Percentiles rank a stretch among this genome's conserved stretches.
Evolutionary conservation across 2,113 vertebrate genomes (phyloP).

Genomic region (Sturnira hondurensis): DNA sequence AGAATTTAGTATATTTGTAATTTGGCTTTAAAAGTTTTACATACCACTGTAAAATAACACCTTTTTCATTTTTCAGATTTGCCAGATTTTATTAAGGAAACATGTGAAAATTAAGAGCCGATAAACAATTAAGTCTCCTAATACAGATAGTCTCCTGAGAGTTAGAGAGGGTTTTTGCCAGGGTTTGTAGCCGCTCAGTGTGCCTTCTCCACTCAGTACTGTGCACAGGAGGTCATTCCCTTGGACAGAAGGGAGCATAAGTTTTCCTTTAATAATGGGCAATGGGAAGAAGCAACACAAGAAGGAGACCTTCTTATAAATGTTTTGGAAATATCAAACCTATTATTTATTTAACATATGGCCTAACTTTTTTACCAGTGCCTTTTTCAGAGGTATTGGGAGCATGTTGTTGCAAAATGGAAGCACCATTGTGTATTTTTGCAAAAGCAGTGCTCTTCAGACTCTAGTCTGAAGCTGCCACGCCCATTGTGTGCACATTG

Average conservation of each 20-base stretch:
- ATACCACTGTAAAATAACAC: neutral
- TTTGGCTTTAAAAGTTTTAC: constrained; percentile 27
- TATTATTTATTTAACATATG: neutral
- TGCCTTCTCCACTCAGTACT: neutral
- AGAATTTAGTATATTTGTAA: neutral
- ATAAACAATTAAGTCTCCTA: neutral
- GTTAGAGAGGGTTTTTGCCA: neutral
- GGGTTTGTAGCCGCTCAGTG: neutral
- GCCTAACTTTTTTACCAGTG: neutral
- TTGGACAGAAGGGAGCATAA: neutral
- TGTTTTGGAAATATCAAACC: neutral
- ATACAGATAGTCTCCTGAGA: neutral
- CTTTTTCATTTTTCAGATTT: neutral
- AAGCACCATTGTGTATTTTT: neutral
- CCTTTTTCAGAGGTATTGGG: neutral
- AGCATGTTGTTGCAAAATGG: neutral
- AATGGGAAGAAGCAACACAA: neutral
- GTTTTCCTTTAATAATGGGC: neutral
- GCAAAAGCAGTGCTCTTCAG: neutral
- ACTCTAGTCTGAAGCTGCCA: neutral
- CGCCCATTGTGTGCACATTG: neutral
- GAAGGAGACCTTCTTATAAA: neutral
- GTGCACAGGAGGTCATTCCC: neutral
- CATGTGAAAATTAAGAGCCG: neutral
- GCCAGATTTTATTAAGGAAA: neutral